Base-by-base conservation (phyloP, 2,113 vertebrate genomes). In the Oplegnathus fasciatus region DNA sequence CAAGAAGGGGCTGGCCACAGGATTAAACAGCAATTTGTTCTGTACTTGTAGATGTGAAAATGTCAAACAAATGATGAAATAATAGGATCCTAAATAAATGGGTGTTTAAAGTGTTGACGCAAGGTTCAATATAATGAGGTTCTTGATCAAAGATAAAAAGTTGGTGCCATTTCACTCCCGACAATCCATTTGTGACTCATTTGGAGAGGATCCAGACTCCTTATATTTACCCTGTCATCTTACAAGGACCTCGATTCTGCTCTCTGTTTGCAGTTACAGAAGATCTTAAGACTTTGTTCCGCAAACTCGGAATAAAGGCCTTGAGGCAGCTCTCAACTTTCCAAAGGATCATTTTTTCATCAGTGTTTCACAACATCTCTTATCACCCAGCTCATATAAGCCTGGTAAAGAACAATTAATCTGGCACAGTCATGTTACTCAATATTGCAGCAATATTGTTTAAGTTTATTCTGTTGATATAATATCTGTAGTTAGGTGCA, bases 11-110 rank as follows among this genome's bases (percentile, higher is more conserved):
- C 32, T 4, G 68, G 26, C 48, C 52, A 52, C 42, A 24, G 20
- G 68, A 80, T 83, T 78, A 78, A 85, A 84, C 24, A 50, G 64
- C 54, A 54, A 28, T 77, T 83, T 72, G 77, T 86, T 40, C 20
- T 66, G 30, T 30, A 66, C 80, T 75, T 58, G 72, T 28, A 30
- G 76, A 85, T 78, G 82, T 87, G 68, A 68, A 85, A 69, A 73
- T 34, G 68, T 81, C 83, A 68, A 62, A 77, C 73, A 28, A 44
- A 76, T 46, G 50, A 37, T 55, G 4, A n/a, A 14, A 24, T 44
- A 58, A 40, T 24, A 24, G 37, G 55, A 57, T 17, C 48, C 8
- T 65, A 17, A 66, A 28, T 26, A 17, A 66, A 48, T 30, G 28
- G 18, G 6, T 55, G 14, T 55, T 42, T 2, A 7, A n/a, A 61